phyloP scores from a whole-genome alignment of 1,140 invertebrate genomes.

The Drosophila elegans region DNA sequence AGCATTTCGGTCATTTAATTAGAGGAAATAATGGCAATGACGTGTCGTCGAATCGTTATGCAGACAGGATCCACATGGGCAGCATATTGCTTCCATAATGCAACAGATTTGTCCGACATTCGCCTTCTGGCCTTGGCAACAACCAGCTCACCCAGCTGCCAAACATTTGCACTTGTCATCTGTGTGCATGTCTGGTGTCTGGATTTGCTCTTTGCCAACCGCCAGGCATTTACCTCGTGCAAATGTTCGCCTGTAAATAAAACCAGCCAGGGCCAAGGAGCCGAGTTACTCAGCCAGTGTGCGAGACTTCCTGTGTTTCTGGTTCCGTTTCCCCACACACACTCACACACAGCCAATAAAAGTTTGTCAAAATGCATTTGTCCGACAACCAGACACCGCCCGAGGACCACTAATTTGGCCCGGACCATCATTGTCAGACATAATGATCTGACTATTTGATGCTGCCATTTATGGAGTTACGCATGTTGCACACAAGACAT shows the following conservation, averaged over 20 bases:
- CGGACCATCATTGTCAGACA: constrained; percentile 2
- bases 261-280: constrained; percentile 33
- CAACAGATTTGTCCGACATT: constrained; percentile 78
- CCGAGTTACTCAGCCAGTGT: neutral
- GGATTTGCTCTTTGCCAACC: constrained; percentile 13
- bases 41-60: constrained; percentile 55
- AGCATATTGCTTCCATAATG: constrained; percentile 62
- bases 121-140: constrained; percentile 44
- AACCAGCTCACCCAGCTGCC: constrained; percentile 24
- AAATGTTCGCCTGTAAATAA: constrained; percentile 58
- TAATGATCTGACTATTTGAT: constrained; percentile 26
- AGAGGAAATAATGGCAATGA: constrained; percentile 38
- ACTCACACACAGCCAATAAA: constrained; percentile 47
- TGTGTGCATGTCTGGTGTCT: constrained; percentile 17
- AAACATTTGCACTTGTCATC: constrained; percentile 57
- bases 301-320: constrained; percentile 15
- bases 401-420: constrained; percentile 24
- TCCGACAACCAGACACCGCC: constrained; percentile 25
- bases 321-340: constrained; percentile 17
- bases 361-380: constrained; percentile 55
- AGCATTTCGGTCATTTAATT: constrained; percentile 68
- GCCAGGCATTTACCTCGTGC: constrained; percentile 45
- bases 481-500: constrained; percentile 19
- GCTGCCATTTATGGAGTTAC: constrained; percentile 5
- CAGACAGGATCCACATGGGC: constrained; percentile 34